phyloP scores from a whole-genome alignment of 1,140 invertebrate genomes.

The Cryptotermes secundus region DNA sequence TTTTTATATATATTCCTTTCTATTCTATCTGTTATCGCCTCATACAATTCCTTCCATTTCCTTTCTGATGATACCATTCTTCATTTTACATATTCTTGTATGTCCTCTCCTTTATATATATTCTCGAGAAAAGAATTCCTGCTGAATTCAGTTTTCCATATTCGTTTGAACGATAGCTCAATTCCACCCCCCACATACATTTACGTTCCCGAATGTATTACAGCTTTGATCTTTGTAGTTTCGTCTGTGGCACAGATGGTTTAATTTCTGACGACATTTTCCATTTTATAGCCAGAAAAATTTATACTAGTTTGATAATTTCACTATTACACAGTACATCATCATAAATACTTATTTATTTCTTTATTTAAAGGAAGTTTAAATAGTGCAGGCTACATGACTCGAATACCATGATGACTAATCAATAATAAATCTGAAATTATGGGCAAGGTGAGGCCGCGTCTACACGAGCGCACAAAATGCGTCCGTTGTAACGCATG shows the following conservation, averaged over 20 bases:
- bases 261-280: too few species aligned
- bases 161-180: not conserved
- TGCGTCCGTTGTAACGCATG: too few species aligned
- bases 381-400: too few species aligned
- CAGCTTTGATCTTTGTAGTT: not conserved
- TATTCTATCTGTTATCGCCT: conserved; percentile 8
- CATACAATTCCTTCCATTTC: not conserved
- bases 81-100: not conserved
- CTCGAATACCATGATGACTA: too few species aligned
- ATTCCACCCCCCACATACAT: not conserved
- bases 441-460: too few species aligned
- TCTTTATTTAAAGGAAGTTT: too few species aligned
- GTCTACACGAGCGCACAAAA: too few species aligned
- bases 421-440: too few species aligned
- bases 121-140: not conserved
- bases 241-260: not conserved
- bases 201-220: not conserved
- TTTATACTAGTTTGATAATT: too few species aligned
- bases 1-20: not conserved
- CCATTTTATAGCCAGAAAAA: too few species aligned
- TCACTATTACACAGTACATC: too few species aligned
- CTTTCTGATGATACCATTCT: not conserved
- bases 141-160: not conserved
- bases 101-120: not conserved
- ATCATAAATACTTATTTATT: too few species aligned